Base-by-base conservation (phyloP, 1,140 invertebrate species). In the Drosophila eugracilis region DNA sequence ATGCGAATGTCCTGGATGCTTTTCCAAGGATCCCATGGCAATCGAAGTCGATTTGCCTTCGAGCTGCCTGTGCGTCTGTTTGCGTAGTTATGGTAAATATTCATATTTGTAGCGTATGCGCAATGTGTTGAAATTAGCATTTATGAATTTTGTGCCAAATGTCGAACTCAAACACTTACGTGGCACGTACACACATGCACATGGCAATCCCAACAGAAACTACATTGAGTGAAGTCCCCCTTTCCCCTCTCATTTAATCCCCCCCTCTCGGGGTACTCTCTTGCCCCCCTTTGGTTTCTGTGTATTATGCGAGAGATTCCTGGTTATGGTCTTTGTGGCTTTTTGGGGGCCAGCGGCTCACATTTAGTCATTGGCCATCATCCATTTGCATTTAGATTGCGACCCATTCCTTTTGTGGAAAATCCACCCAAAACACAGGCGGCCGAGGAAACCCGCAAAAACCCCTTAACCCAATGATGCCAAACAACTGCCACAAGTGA, bases 61-160 rank as follows among this genome's bases (percentile, higher is more conserved):
- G 41, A 44, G 41, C 41, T 32, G 66, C 63, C 66, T 53, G 32
- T 75, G 48, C 57, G 28, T 41, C 74, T 81, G 83, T 73, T 77
- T 78, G 78, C 75, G 70, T 83, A 88, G 81, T 88, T 83, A 88
- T 88, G 83, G 83, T 88, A 88, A 88, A 88, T 88, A 88, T 88
- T 88, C 83, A 88, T 88, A 88, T 88, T 88, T 88, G 83, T 88
- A 88, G 85, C 83, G 83, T 83, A 75, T 88, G 83, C 83, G 85
- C 83, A 88, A 88, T 88, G 83, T 88, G 83, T 88, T 88, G 83
- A 88, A 88, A 88, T 88, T 88, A 88, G 83, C 83, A 88, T 88
- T 88, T 88, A 88, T 88, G 83, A 88, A 88, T 88, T 88, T 88
- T 81, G 74, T 89, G 71, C 78, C 83, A 88, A 88, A 88, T 83